A percentile compares a stretch with the other conserved stretches of the same genome.
phyloP scores from a whole-genome alignment of 1,140 invertebrate genomes.

The Trachymyrmex septentrionalis region DNA sequence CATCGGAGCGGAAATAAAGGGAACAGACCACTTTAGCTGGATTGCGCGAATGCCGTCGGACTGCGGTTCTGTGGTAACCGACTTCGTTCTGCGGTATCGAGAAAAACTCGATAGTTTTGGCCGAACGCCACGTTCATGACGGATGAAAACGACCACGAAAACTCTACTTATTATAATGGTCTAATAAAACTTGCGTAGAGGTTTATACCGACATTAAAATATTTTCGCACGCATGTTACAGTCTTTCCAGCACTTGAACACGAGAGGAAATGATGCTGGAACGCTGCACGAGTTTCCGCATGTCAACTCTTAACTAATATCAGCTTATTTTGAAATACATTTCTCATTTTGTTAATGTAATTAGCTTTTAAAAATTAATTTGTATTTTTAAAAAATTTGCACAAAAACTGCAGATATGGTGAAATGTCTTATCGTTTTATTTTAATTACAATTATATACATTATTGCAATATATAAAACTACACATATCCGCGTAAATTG shows the following conservation, averaged over 20 bases:
- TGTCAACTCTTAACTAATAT: background rate
- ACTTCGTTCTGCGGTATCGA: constrained; percentile 22
- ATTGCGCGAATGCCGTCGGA: constrained; percentile 27
- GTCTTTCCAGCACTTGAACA: background rate
- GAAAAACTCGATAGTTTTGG: constrained; percentile 55
- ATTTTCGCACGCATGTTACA: background rate
- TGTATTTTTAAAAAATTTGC: background rate
- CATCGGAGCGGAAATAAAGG: constrained; percentile 45
- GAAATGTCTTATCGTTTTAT: background rate
- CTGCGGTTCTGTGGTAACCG: constrained; percentile 10
- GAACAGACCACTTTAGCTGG: constrained; percentile 41
- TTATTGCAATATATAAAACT: background rate
- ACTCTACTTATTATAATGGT: constrained; percentile 16
- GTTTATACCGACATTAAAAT: constrained; percentile 25
- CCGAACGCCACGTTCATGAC: constrained; percentile 13
- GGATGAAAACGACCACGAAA: background rate
- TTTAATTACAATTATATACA: background rate
- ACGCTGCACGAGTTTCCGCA: background rate
- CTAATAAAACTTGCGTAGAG: background rate
- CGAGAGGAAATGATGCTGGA: background rate
- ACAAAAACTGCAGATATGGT: background rate
- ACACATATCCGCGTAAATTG: background rate
- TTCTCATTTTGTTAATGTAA: background rate
- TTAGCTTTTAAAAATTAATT: background rate
- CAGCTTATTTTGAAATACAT: background rate